phyloP scores from a whole-genome alignment of 1,140 invertebrate species.

The Zaprionus ornatus region DNA sequence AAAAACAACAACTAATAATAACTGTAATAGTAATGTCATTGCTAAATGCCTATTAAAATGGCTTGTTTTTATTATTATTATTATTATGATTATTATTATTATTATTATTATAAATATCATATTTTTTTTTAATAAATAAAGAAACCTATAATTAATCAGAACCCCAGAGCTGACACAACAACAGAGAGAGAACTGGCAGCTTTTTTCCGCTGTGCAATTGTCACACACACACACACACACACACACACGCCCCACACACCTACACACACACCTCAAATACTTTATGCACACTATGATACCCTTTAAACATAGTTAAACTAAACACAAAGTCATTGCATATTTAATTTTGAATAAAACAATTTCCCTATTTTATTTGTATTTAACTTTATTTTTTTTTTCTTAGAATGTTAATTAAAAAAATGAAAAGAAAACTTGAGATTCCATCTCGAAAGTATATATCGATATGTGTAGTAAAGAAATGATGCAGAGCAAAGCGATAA shows the following conservation, averaged over 20 bases:
- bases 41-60: slow-evolving; percentile 36
- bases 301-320: slow-evolving; percentile 21
- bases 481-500: slow-evolving; percentile 11
- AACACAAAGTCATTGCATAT: slow-evolving; percentile 42
- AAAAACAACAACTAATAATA: slow-evolving; percentile 36
- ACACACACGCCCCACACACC: background rate
- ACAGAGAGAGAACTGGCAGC: slow-evolving; percentile 28
- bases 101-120: slow-evolving; percentile 28
- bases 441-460: background rate
- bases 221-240: slow-evolving; percentile 8
- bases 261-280: slow-evolving; percentile 4
- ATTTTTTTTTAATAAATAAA: slow-evolving; percentile 37
- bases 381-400: slow-evolving; percentile 19
- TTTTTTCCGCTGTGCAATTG: slow-evolving; percentile 33
- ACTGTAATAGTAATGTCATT: slow-evolving; percentile 51
- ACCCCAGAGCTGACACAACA: slow-evolving; percentile 15
- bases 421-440: slow-evolving; percentile 9
- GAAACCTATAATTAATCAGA: slow-evolving; percentile 25
- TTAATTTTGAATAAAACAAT: slow-evolving; percentile 24
- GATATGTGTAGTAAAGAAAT: slow-evolving; percentile 29
- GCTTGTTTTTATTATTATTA: slow-evolving; percentile 55
- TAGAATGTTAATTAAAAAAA: slow-evolving; percentile 13
- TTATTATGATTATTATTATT: slow-evolving; percentile 36
- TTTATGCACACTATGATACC: slow-evolving; percentile 3
- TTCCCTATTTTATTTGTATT: slow-evolving; percentile 24